These are phyloP conservation scores for Phylloscopus trochiloides DNA, from an alignment of 2,113 vertebrate genomes.

Conservation along the genomic window DNA sequence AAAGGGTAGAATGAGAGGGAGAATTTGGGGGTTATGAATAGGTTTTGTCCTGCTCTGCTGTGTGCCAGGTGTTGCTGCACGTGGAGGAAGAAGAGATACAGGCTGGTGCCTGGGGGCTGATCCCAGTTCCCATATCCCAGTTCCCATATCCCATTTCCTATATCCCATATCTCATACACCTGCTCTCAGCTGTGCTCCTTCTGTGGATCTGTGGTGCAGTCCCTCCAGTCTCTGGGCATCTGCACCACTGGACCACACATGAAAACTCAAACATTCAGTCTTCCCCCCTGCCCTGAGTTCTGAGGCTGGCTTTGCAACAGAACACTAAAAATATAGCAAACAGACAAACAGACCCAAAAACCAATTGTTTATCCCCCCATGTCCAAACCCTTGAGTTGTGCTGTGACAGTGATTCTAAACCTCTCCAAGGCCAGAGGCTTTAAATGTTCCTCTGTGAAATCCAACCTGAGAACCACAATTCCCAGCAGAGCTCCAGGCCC, in stretches of 20 bases:
- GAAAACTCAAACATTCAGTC: background rate
- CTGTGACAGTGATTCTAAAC: background rate
- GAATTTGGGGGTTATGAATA: background rate
- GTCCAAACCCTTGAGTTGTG: background rate
- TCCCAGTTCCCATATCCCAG: background rate
- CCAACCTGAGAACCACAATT: background rate
- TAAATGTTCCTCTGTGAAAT: background rate
- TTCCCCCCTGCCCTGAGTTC: background rate
- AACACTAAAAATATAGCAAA: background rate
- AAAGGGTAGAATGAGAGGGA: background rate
- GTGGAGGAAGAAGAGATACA: background rate
- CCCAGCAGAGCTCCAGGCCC: background rate
- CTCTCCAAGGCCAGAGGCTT: background rate
- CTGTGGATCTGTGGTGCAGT: background rate
- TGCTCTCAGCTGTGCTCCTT: background rate
- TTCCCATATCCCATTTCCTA: background rate
- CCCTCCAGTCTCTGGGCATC: background rate
- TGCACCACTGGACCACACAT: background rate
- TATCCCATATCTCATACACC: no score
- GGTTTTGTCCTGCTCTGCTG: background rate
- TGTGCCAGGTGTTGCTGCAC: background rate
- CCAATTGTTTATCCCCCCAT: background rate
- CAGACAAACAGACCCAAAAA: background rate
- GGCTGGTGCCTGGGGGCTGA: background rate
- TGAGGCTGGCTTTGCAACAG: background rate